phyloP scores from a whole-genome alignment of 2,113 vertebrate species.

The Rostratula benghalensis region DNA sequence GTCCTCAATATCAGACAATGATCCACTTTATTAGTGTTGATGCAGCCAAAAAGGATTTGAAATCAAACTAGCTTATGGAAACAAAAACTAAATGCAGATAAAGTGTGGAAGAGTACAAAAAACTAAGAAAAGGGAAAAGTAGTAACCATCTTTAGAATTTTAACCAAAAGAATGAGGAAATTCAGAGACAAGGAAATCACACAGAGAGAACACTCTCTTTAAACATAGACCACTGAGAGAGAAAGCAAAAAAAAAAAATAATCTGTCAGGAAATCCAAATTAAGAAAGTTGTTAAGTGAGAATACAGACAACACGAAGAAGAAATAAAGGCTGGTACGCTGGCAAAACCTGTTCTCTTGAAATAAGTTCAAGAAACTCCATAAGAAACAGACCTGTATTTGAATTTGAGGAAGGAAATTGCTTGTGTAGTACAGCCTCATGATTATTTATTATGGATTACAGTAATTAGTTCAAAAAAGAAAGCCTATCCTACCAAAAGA shows the following conservation, averaged over 20 bases:
- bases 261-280: neutral
- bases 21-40: neutral
- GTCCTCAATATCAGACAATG: neutral
- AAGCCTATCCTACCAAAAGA: neutral
- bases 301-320: neutral
- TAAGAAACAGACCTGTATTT: neutral
- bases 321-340: neutral
- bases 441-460: neutral
- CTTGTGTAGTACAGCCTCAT: neutral
- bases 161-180: neutral
- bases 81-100: neutral
- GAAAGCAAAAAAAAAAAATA: neutral
- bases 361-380: neutral
- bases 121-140: neutral
- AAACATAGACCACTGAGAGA: neutral
- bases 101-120: neutral
- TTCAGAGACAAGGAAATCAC: neutral
- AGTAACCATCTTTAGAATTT: neutral
- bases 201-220: neutral
- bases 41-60: conserved; percentile 23
- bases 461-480: neutral
- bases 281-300: neutral
- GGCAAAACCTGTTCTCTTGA: neutral
- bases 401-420: neutral
- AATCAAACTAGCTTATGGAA: conserved; percentile 22